phyloP scores from a whole-genome alignment of 2,113 vertebrate species.

The Oenanthe oenanthe region DNA sequence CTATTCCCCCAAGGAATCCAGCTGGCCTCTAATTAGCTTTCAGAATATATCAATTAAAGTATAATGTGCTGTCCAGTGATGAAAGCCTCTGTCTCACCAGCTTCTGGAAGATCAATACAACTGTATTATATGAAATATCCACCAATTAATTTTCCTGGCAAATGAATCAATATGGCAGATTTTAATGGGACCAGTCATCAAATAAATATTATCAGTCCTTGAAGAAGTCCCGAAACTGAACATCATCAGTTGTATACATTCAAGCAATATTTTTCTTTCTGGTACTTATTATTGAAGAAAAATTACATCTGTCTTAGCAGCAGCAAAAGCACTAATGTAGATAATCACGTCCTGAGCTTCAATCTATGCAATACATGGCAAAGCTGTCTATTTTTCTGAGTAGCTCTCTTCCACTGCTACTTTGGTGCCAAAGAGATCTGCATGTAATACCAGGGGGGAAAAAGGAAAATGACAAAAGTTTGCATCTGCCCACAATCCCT shows the following conservation, averaged over 20 bases:
- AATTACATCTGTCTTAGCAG: background rate
- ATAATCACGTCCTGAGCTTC: background rate
- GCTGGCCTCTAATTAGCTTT: slow-evolving; percentile 50
- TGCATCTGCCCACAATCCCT: background rate
- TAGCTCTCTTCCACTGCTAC: background rate
- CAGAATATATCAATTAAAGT: slow-evolving; percentile 51
- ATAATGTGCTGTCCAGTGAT: slow-evolving; percentile 24
- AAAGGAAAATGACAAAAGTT: background rate
- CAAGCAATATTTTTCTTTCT: slow-evolving; percentile 7
- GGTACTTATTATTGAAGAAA: background rate
- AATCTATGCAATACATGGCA: background rate
- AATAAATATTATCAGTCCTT: background rate
- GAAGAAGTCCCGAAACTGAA: background rate
- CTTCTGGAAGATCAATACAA: slow-evolving; percentile 25
- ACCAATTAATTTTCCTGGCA: slow-evolving; percentile 59
- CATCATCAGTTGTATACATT: background rate
- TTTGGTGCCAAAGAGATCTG: background rate
- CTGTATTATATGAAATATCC: background rate
- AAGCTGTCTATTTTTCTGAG: background rate
- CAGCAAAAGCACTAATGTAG: background rate
- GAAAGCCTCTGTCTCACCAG: background rate
- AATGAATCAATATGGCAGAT: slow-evolving; percentile 34
- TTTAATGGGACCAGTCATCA: slow-evolving; percentile 49
- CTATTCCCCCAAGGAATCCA: slow-evolving; percentile 26
- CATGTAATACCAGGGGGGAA: background rate